Percentiles rank a stretch among this genome's conserved stretches.
Evolutionary conservation across 2,888 invertebrate species (phyloP).

Genomic region (Temnothorax unifasciatus): DNA sequence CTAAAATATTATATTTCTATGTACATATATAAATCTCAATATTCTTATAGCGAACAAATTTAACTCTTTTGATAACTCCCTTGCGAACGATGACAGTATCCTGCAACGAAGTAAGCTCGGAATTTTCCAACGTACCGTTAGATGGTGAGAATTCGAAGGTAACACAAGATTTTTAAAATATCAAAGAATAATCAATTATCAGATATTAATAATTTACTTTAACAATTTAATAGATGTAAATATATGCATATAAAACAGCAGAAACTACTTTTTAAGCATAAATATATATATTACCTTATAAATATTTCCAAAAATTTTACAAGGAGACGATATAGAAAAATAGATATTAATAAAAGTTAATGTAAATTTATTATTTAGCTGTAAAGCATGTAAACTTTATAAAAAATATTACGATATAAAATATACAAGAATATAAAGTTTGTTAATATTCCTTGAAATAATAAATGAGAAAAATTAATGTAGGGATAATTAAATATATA

Average conservation of each 20-base stretch:
- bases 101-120: constrained; percentile 92
- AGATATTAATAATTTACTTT: background rate
- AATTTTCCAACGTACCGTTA: constrained; percentile 88
- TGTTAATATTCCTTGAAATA: background rate
- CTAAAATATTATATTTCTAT: background rate
- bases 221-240: background rate
- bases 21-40: background rate
- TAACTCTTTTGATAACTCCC: constrained; percentile 89
- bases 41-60: constrained; percentile 83
- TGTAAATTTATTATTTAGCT: background rate
- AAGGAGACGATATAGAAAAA: too few relatives aligned
- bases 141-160: constrained; percentile 79
- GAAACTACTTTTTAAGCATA: too few relatives aligned
- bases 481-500: background rate
- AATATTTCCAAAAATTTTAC: too few relatives aligned
- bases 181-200: background rate
- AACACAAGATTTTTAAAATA: constrained; percentile 5
- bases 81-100: constrained; percentile 90
- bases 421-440: background rate
- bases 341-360: background rate
- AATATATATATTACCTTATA: background rate
- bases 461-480: background rate
- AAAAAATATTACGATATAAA: background rate
- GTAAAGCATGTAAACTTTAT: background rate
- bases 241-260: background rate